These are phyloP conservation scores for Babyrousa celebensis DNA, from an alignment of 2,797 vertebrate genomes.

Conservation along the genomic window DNA sequence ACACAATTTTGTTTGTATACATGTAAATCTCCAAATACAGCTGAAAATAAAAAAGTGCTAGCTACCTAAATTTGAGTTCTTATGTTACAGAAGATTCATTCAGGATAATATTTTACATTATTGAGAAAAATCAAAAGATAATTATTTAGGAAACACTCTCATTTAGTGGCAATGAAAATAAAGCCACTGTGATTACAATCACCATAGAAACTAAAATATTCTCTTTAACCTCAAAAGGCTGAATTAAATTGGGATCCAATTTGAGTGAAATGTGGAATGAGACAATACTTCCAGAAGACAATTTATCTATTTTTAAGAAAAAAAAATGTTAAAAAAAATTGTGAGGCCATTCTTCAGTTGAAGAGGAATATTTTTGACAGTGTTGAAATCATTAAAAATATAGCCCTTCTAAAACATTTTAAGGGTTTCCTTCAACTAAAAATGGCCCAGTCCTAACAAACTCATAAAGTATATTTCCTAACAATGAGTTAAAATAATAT, in stretches of 20 bases:
- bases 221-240: not conserved
- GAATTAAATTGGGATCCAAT: not conserved
- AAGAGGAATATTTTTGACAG: not conserved
- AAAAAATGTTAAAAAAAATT: not conserved
- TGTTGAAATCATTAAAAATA: not conserved
- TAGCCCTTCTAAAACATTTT: not conserved
- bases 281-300: not conserved
- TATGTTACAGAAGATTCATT: not conserved
- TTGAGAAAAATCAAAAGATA: not conserved
- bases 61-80: not conserved
- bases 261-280: not conserved
- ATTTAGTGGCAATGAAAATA: not conserved
- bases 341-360: not conserved
- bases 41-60: not conserved
- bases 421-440: not conserved
- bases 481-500: constrained; percentile 20
- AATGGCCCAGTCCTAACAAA: not conserved
- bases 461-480: not conserved
- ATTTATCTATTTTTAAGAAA: not conserved
- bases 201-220: not conserved
- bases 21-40: not conserved
- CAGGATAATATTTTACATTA: not conserved
- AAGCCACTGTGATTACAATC: not conserved
- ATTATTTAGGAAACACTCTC: not conserved
- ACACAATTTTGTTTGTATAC: not conserved